Conservation (phyloP, 1,140 invertebrate species). For the Saccostrea echinata region DNA sequence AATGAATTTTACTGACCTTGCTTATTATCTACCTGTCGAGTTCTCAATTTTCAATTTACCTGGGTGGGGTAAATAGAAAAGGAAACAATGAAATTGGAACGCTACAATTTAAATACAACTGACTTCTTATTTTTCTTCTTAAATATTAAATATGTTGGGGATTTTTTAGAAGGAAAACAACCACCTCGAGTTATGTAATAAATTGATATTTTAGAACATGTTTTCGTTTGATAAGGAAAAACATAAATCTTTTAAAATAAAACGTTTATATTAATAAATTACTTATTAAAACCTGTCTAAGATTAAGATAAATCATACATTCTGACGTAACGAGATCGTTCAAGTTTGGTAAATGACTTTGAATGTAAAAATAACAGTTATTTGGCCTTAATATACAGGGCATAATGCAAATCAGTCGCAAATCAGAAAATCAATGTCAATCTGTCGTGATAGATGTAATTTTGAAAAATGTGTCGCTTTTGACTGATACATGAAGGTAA, state of each 20-base stretch:
- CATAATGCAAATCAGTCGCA: background rate
- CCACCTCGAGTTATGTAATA: background rate
- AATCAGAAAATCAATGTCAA: slow-evolving; percentile 18
- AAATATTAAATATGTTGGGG: background rate
- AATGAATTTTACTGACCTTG: no score
- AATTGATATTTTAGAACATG: background rate
- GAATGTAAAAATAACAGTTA: background rate
- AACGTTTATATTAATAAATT: background rate
- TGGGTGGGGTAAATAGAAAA: no score
- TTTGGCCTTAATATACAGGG: background rate
- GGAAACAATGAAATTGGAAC: no score
- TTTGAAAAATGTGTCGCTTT: background rate
- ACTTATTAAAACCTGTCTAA: background rate
- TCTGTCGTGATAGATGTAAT: background rate
- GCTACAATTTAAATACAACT: no score
- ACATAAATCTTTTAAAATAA: background rate
- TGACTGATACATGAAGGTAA: background rate
- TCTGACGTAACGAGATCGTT: background rate
- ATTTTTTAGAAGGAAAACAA: background rate
- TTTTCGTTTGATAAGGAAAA: background rate
- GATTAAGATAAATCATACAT: background rate
- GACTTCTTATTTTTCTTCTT: background rate
- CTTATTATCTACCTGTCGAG: no score
- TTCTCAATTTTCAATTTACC: no score
- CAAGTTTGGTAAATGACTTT: slow-evolving; percentile 27